Base-by-base conservation (phyloP, 1,140 invertebrate genomes). In the Babylonia areolata region DNA sequence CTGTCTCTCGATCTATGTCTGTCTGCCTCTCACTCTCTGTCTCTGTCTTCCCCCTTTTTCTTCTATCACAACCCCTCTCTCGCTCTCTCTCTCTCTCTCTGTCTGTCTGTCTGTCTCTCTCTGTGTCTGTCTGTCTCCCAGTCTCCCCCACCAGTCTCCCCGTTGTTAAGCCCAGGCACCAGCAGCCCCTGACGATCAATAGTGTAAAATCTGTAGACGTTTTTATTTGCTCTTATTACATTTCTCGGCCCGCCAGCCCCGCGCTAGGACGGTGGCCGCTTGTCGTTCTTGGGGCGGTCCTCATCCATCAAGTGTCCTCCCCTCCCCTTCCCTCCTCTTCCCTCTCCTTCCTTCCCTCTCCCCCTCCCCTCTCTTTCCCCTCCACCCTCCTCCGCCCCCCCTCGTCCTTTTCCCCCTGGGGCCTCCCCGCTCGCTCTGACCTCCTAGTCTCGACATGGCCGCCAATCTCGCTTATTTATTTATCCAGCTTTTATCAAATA, bases 161-260 rank as follows among this genome's bases (percentile, higher is more conserved):
- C 31, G 46, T 51, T 51, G 46, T 51, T 9, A 51, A 51, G 17
- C 0, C 46, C 46, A 0, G 46, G 23, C 31, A 73, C n/a, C 71
- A 73, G 12, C 71, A n/a, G n/a, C 5, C 58, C 9, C 9, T 12
- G 46, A 6, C 75, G 75, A 77, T 77, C 75, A 40, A 77, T 77
- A 77, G 37, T 37, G 75, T 77, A 77, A 77, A 77, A 77, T 77
- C 75, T 77, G 75, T 77, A 77, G 75, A 77, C 75, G 75, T 77
- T 77, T 77, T 77, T 77, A 77, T 77, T 77, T 77, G 75, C 75
- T 77, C 75, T 77, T 40, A 77, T 77, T 77, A 77, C 75, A 77
- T 77, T 77, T 77, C 37, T 77, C 75, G 75, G 33, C 75, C 75
- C 33, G 35, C 35, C 37, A 23, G 75, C 75, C 28, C 23, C 75